A percentile compares a stretch with the other conserved stretches of the same genome.
phyloP scores from a whole-genome alignment of 2,113 vertebrate species.

The Candoia aspera region DNA sequence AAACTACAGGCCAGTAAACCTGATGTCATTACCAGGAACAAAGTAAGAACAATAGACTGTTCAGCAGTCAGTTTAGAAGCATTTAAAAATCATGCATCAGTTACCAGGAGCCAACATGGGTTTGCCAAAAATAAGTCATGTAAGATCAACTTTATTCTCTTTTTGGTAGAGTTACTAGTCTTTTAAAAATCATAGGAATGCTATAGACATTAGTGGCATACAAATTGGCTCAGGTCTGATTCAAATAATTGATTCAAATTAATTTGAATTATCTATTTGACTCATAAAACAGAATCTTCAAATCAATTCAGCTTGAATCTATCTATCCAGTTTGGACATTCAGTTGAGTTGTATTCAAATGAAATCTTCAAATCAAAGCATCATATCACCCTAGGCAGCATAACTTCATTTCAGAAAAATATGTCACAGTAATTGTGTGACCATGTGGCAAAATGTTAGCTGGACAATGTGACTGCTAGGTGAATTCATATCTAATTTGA shows the following conservation, averaged over 20 bases:
- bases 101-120: background rate
- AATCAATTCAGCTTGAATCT: background rate
- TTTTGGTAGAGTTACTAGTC: background rate
- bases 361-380: background rate
- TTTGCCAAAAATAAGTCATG: background rate
- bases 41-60: background rate
- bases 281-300: background rate
- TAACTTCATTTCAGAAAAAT: background rate
- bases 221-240: background rate
- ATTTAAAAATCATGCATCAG: background rate
- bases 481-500: background rate
- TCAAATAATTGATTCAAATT: background rate
- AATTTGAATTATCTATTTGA: background rate
- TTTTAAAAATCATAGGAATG: background rate
- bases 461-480: background rate
- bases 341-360: background rate
- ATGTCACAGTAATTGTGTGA: background rate
- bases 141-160: background rate
- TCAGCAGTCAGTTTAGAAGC: background rate
- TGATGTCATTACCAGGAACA: background rate
- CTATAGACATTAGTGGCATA: background rate
- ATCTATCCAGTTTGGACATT: background rate
- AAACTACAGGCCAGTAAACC: background rate
- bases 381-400: background rate
- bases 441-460: constrained; percentile 1